A percentile compares a stretch with the other conserved stretches of the same genome.
Conservation (phyloP, 2,797 vertebrate species). For the Etheostoma nigrum region DNA sequence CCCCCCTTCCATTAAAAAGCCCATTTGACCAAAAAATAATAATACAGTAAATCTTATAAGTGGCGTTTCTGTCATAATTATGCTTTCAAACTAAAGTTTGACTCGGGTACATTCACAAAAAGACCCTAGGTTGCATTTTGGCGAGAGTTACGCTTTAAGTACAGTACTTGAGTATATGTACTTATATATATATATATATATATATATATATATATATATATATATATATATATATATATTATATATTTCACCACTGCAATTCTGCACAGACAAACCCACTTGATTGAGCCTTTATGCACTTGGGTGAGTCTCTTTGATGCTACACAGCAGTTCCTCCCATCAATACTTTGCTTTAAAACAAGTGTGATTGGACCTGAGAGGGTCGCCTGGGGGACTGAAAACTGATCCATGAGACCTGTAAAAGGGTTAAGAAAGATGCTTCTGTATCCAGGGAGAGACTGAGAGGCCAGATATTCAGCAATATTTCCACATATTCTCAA, state of each 20-base stretch:
- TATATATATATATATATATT: too few species aligned
- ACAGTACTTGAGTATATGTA: too few species aligned
- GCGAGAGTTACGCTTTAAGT: too few species aligned
- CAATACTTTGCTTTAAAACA: conserved; percentile 21
- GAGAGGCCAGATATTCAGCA: not conserved
- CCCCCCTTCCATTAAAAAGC: too few species aligned
- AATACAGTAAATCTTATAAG: too few species aligned
- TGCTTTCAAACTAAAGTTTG: too few species aligned
- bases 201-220: too few species aligned
- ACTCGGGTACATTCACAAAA: too few species aligned
- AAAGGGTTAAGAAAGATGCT: not conserved
- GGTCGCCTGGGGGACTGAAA: not conserved
- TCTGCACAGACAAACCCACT: conserved; percentile 3
- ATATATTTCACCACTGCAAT: not conserved
- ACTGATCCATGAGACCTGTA: not conserved
- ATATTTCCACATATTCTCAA: not conserved
- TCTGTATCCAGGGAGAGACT: not conserved
- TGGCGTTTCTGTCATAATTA: too few species aligned
- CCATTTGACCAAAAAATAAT: too few species aligned
- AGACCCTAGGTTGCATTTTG: too few species aligned
- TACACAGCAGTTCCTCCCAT: conserved; percentile 5
- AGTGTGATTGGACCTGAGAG: conserved; percentile 7
- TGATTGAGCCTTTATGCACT: conserved; percentile 29
- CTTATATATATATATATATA: too few species aligned
- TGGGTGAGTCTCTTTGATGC: not conserved